phyloP scores from a whole-genome alignment of 2,797 vertebrate species.

The Kryptopterus vitreolus region DNA sequence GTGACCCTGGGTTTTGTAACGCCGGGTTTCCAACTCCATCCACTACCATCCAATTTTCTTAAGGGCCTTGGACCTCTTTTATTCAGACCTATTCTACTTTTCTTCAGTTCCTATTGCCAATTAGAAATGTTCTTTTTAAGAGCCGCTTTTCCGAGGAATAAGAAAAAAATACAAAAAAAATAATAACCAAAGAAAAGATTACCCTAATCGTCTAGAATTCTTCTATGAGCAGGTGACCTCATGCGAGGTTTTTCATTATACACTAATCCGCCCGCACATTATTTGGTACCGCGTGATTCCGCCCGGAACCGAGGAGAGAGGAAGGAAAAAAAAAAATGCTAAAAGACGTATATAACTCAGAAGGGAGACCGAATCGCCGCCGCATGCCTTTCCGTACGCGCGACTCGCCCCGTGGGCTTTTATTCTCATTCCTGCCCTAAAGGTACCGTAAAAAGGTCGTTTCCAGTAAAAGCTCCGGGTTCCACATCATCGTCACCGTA shows the following conservation, averaged over 20 bases:
- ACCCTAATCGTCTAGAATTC: slow-evolving; percentile 12
- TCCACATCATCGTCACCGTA: background rate
- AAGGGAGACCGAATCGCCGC: background rate
- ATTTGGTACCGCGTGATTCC: background rate
- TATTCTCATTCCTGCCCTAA: background rate
- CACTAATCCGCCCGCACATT: background rate
- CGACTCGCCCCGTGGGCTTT: no score
- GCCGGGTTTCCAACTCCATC: slow-evolving; percentile 26
- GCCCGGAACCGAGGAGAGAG: background rate
- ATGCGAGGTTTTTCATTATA: slow-evolving; percentile 23
- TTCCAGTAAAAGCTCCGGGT: background rate
- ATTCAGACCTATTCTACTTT: slow-evolving; percentile 31
- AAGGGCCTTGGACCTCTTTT: slow-evolving; percentile 43
- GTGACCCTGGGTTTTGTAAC: slow-evolving; percentile 44
- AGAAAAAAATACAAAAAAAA: background rate
- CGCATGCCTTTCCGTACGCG: background rate
- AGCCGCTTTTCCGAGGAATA: slow-evolving; percentile 1
- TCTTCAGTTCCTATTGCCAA: slow-evolving; percentile 21
- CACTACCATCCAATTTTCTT: slow-evolving; percentile 37
- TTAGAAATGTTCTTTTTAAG: slow-evolving; percentile 29
- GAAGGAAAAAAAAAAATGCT: background rate
- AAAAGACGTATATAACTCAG: background rate
- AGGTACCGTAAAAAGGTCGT: background rate
- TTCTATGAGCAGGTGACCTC: slow-evolving; percentile 16
- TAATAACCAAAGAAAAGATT: background rate